These are phyloP conservation scores for Gymnoscopelus braueri DNA, from an alignment of 2,797 vertebrate species.

Conservation along the genomic window DNA sequence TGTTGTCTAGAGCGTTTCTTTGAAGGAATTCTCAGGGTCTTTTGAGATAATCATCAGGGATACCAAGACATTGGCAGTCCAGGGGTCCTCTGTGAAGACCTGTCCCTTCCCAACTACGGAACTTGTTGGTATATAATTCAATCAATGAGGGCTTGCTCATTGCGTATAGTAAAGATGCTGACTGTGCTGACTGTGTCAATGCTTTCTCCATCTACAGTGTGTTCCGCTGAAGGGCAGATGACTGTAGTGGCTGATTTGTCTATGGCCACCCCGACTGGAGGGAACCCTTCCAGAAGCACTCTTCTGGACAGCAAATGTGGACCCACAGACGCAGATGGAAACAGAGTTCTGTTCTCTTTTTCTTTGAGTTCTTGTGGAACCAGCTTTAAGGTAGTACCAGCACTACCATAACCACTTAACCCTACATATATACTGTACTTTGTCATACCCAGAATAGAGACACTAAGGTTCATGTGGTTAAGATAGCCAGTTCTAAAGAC, in stretches of 20 bases:
- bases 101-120: conserved; percentile 73
- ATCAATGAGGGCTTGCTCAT: too few relatives aligned
- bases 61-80: conserved; percentile 59
- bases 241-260: conserved; percentile 74
- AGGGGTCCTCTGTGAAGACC: conserved; percentile 59
- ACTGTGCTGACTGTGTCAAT: too few relatives aligned
- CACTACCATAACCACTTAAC: too few relatives aligned
- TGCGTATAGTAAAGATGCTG: too few relatives aligned
- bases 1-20: conserved; percentile 56
- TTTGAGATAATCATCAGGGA: conserved; percentile 77
- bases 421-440: too few relatives aligned
- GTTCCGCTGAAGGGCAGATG: conserved; percentile 78
- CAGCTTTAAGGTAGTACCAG: conserved; percentile 59
- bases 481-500: too few relatives aligned
- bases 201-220: conserved; percentile 62
- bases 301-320: conserved; percentile 73
- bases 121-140: conserved; percentile 67
- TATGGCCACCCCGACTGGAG: conserved; percentile 51
- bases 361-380: conserved; percentile 80
- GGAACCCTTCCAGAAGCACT: conserved; percentile 60
- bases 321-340: conserved; percentile 68
- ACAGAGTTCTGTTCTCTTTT: conserved; percentile 79
- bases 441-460: too few relatives aligned
- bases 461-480: too few relatives aligned
- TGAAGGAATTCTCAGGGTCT: conserved; percentile 64